These are phyloP conservation scores for Drosophila multiciliata DNA, from an alignment of 2,888 invertebrate genomes.

Conservation along the genomic window DNA sequence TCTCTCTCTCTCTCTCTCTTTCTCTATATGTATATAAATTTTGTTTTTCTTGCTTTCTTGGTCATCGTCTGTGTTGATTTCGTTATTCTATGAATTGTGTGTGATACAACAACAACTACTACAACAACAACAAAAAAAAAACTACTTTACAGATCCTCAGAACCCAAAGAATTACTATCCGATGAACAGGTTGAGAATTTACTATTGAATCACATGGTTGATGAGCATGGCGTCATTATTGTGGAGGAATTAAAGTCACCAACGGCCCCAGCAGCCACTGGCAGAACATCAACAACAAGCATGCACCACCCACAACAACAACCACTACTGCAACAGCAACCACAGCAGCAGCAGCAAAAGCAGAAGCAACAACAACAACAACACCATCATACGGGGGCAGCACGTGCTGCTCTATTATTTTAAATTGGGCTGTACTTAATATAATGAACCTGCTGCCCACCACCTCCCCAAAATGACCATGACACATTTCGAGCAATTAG, in stretches of 20 bases:
- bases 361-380: slow-evolving; percentile 25
- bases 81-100: slow-evolving; percentile 29
- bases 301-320: slow-evolving; percentile 53
- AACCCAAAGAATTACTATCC: slow-evolving; percentile 84
- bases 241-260: slow-evolving; percentile 82
- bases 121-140: slow-evolving; percentile 38
- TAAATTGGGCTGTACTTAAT: slow-evolving; percentile 26
- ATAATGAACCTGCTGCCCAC: slow-evolving; percentile 6
- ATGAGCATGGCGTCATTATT: slow-evolving; percentile 81
- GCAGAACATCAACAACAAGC: slow-evolving; percentile 51
- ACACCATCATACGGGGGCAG: slow-evolving; percentile 56
- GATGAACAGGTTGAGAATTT: slow-evolving; percentile 85
- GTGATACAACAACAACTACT: slow-evolving; percentile 31
- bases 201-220: slow-evolving; percentile 82
- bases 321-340: slow-evolving; percentile 35
- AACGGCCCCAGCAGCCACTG: slow-evolving; percentile 44
- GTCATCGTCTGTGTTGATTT: slow-evolving; percentile 26
- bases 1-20: neutral
- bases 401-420: slow-evolving; percentile 62
- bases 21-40: neutral
- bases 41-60: slow-evolving; percentile 2
- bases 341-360: slow-evolving; percentile 39
- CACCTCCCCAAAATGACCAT: slow-evolving; percentile 22
- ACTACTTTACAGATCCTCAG: slow-evolving; percentile 80
- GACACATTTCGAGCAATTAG: slow-evolving; percentile 43